Evolutionary conservation across 2,113 vertebrate genomes (phyloP).

Genomic region (Pelecanoides urinatrix): DNA sequence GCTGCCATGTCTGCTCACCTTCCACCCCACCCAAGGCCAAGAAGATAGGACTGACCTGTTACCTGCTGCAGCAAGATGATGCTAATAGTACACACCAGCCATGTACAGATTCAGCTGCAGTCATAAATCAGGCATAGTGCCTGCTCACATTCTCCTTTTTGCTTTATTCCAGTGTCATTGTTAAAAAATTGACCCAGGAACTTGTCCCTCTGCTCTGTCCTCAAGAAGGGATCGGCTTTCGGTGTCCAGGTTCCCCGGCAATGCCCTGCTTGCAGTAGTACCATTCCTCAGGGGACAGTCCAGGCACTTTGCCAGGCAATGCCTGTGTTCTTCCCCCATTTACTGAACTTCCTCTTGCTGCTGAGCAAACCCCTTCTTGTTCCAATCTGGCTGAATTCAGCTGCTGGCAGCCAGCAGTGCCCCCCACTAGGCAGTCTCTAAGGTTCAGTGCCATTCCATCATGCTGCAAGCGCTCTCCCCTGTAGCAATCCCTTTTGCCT

Average conservation of each 20-base stretch:
- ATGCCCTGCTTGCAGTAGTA: not conserved
- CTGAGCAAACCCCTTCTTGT: not conserved
- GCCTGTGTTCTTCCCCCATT: not conserved
- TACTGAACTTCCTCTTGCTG: not conserved
- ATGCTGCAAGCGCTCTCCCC: not conserved
- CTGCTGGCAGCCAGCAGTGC: not conserved
- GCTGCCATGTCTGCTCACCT: not conserved
- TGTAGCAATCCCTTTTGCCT: not conserved
- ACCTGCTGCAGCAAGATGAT: not conserved
- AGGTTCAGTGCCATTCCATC: not conserved
- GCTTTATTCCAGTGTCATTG: not conserved
- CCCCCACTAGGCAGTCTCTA: not conserved
- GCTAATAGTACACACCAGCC: not conserved
- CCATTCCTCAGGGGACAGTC: not conserved
- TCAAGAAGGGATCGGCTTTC: not conserved
- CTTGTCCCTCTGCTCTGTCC: not conserved
- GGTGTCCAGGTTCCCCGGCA: not conserved
- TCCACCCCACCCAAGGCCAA: too few species aligned
- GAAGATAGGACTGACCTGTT: not conserved
- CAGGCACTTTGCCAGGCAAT: not conserved
- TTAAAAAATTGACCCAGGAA: not conserved
- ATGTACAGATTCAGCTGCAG: not conserved
- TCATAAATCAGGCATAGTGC: not conserved
- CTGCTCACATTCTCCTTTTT: not conserved
- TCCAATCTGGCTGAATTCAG: not conserved